Conservation (phyloP, 64 coral and sea anemone genomes). For the Cladopsammia gracilis region DNA sequence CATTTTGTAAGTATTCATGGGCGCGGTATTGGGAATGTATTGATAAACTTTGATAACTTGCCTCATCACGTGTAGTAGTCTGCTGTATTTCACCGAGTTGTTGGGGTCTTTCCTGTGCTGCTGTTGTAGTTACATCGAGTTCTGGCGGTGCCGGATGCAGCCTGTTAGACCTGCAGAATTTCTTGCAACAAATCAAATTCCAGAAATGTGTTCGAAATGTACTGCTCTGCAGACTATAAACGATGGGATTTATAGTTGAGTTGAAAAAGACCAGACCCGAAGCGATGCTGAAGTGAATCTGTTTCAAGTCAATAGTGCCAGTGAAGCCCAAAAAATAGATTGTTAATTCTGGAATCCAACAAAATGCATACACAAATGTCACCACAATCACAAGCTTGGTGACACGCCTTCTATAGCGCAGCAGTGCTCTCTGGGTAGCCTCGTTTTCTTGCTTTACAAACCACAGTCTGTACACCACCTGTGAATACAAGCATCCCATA, state of each 20-base stretch:
- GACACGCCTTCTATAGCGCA: conserved; percentile 12
- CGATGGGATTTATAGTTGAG: neutral
- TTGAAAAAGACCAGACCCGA: neutral
- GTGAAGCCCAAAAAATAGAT: conserved; percentile 24
- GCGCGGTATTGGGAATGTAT: too few relatives aligned
- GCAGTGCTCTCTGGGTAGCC: conserved; percentile 8
- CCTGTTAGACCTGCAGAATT: neutral
- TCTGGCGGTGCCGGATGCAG: neutral
- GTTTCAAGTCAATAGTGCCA: neutral
- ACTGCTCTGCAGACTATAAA: conserved; percentile 13
- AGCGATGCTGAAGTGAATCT: conserved; percentile 5
- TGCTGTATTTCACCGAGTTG: too few relatives aligned
- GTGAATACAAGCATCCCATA: neutral
- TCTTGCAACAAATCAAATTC: neutral
- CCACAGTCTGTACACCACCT: neutral
- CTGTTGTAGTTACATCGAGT: neutral
- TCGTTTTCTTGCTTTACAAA: neutral
- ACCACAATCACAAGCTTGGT: conserved; percentile 8
- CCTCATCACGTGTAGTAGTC: too few relatives aligned
- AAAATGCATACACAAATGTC: conserved; percentile 14
- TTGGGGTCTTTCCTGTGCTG: neutral
- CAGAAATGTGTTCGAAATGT: neutral
- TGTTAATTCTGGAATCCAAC: conserved; percentile 14
- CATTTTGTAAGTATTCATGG: too few relatives aligned
- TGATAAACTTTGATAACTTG: too few relatives aligned